These are phyloP conservation scores for Pan paniscus DNA, from an alignment of 2,113 vertebrate genomes.

Conservation along the genomic window DNA sequence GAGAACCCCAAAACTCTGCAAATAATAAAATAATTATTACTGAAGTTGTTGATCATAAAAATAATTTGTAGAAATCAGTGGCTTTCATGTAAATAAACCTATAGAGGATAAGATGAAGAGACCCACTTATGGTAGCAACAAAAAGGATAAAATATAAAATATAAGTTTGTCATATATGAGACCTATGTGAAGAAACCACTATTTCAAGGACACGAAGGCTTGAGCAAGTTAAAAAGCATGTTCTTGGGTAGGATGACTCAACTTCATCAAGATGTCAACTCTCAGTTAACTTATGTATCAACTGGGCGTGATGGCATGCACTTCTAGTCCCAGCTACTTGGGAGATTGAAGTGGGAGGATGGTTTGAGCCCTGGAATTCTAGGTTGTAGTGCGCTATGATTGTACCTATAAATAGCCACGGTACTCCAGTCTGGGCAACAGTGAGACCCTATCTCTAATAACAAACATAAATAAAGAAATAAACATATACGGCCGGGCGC, in stretches of 20 bases:
- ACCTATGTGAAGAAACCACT: neutral
- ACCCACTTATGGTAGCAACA: neutral
- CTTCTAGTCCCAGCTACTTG: neutral
- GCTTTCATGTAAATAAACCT: conserved; percentile 3
- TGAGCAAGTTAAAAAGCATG: neutral
- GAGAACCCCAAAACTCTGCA: neutral
- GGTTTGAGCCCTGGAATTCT: neutral
- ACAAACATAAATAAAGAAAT: neutral
- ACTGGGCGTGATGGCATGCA: neutral
- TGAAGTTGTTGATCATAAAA: neutral
- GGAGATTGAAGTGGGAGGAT: neutral
- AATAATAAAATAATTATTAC: neutral
- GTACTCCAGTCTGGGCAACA: neutral
- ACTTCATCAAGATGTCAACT: neutral
- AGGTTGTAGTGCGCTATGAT: neutral
- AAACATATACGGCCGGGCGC: neutral
- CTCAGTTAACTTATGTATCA: neutral
- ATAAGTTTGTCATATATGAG: neutral
- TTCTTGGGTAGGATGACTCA: neutral
- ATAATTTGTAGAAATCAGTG: neutral
- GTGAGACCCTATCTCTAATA: neutral
- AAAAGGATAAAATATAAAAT: neutral
- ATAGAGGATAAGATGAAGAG: neutral
- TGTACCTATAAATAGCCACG: neutral
- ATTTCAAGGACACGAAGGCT: neutral